Evolutionary conservation across 2,113 vertebrate genomes (phyloP).

Genomic region (Microcebus ravelobensis): DNA sequence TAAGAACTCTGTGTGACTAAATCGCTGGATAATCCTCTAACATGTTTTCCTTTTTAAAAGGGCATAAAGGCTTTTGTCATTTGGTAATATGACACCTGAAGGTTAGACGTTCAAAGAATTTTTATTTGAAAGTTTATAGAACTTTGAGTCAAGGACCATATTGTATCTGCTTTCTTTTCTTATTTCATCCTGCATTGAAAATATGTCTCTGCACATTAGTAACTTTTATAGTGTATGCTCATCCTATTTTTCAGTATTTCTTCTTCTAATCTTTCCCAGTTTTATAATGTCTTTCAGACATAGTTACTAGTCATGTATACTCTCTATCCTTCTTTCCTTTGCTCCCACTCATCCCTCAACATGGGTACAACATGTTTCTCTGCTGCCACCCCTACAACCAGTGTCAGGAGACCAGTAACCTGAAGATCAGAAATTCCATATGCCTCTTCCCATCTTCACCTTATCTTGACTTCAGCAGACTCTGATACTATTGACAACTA

Average conservation of each 20-base stretch:
- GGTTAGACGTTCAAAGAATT: conserved; percentile 17
- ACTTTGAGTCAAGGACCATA: background rate
- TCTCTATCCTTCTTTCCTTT: background rate
- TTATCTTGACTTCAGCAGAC: background rate
- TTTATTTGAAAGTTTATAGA: conserved; percentile 22
- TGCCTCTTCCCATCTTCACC: background rate
- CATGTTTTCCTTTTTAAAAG: background rate
- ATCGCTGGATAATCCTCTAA: background rate
- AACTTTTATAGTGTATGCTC: background rate
- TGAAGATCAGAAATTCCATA: background rate
- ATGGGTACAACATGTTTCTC: background rate
- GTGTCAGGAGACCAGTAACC: background rate
- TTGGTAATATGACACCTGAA: background rate
- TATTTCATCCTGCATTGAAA: background rate
- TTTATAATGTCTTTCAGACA: background rate
- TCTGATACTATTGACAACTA: background rate
- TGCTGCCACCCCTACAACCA: background rate
- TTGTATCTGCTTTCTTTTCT: background rate
- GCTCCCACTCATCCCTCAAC: background rate
- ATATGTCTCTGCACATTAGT: background rate
- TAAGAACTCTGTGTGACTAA: conserved; percentile 1
- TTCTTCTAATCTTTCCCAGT: background rate
- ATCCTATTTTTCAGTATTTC: background rate
- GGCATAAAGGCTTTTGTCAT: background rate
- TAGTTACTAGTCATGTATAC: background rate